These are phyloP conservation scores for Catharus fuscescens DNA, from an alignment of 2,113 vertebrate species.

Conservation along the genomic window DNA sequence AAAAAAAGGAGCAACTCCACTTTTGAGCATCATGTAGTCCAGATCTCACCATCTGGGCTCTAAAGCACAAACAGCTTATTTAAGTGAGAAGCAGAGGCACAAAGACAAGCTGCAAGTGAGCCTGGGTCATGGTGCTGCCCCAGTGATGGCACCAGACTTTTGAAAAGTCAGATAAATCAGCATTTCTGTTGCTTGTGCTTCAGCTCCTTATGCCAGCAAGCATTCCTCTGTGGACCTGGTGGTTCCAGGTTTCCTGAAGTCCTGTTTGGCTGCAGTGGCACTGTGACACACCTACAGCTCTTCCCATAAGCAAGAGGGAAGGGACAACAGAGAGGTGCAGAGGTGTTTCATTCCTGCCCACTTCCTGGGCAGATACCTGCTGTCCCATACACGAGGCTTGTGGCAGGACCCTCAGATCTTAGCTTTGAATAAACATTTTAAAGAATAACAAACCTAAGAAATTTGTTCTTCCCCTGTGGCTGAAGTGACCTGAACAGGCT, in stretches of 20 bases:
- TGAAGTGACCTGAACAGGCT: background rate
- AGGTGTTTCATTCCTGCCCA: background rate
- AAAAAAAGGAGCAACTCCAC: background rate
- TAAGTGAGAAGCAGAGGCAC: background rate
- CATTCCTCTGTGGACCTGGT: background rate
- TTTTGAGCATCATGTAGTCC: background rate
- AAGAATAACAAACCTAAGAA: background rate
- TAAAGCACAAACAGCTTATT: background rate
- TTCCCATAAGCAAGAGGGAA: background rate
- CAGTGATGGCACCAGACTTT: background rate
- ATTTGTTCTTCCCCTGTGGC: background rate
- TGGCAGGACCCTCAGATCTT: background rate
- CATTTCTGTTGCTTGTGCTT: background rate
- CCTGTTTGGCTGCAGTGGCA: background rate
- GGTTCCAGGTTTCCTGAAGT: background rate
- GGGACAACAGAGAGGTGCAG: background rate
- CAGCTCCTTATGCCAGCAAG: background rate
- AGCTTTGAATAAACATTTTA: background rate
- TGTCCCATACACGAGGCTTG: background rate
- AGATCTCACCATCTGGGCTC: background rate
- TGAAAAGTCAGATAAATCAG: background rate
- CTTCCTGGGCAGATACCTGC: background rate
- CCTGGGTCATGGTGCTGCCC: background rate
- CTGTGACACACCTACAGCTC: background rate
- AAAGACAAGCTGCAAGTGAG: background rate